Percentiles rank a stretch among this genome's conserved stretches.
phyloP scores from a whole-genome alignment of 35 echinoderm and acorn worm species.

The Lytechinus pictus region DNA sequence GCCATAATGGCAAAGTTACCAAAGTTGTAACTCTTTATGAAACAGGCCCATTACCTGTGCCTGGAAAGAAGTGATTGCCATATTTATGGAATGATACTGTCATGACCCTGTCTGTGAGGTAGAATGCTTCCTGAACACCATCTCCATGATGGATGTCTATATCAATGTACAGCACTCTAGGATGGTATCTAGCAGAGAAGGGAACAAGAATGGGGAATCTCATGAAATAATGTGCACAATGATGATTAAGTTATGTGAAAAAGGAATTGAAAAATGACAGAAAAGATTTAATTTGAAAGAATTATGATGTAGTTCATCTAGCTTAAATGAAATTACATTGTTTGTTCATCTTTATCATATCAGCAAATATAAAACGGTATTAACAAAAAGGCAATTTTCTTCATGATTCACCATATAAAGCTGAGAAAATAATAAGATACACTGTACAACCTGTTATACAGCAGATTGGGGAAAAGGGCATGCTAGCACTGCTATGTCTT shows the following conservation, averaged over 20 bases:
- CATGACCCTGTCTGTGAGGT: slow-evolving; percentile 99
- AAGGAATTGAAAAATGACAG: too few species aligned
- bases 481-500: too few species aligned
- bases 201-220: background rate
- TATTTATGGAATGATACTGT: slow-evolving; percentile 99
- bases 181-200: slow-evolving; percentile 82
- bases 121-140: slow-evolving; percentile 98
- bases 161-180: slow-evolving; percentile 97
- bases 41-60: slow-evolving; percentile 76
- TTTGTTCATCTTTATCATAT: too few species aligned
- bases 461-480: too few species aligned
- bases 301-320: background rate
- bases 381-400: too few species aligned
- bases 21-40: background rate
- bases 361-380: too few species aligned
- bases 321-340: background rate
- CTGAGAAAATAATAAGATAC: too few species aligned
- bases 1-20: too few species aligned
- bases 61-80: slow-evolving; percentile 99
- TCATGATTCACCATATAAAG: too few species aligned
- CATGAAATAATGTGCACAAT: background rate
- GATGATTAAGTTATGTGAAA: too few species aligned
- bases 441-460: too few species aligned
- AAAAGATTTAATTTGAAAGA: too few species aligned
- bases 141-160: slow-evolving; percentile 99